Base-by-base conservation (phyloP, 2,113 vertebrate genomes). In the Eclectus roratus region DNA sequence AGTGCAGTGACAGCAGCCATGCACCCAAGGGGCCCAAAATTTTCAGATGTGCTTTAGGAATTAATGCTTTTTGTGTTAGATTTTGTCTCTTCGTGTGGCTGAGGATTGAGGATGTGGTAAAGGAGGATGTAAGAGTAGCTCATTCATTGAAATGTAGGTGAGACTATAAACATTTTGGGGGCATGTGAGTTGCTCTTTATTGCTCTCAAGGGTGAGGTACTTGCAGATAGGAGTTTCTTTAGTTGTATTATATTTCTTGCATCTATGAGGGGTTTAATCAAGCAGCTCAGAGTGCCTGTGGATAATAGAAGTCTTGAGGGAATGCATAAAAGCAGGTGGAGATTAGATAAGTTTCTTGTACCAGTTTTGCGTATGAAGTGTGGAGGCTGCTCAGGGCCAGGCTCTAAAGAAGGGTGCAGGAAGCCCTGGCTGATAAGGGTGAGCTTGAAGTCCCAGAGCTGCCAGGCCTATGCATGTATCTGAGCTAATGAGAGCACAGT, bases 201-300 rank as follows among this genome's bases (percentile, higher is more conserved):
- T 49, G 25, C 74, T 85, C 23, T 82, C 24, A 47, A 18, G 55
- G 73, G 39, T 31, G 49, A 79, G 71, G 13, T 44, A 43, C 49
- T 85, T 60, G 17, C n/a, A 69, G 55, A 49, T 15, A 53, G 55
- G 46, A 70, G 41, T 88, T 83, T 88, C 35, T 41, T 72, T 80
- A 91, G 41, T 44, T 80, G 5, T 81, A 80, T 37, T 46, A 0
- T 89, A 41, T n/a, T 64, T 39, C 29, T 61, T 77, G 27, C 19
- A 43, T 79, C 44, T 66, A 7, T 80, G 46, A 74, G 33, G 39
- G 44, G 41, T 89, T 94, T 93, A 80, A 25, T 95, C 41, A 49
- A 65, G 52, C 33, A 79, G 47, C 39, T 82, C 55, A 37, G 35
- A 60, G 63, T 80, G 69, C 47, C 24, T 4, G 9, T 23, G 65